Base-by-base conservation (phyloP, 1,140 invertebrate genomes). In the Drosophila tsacasi region DNA sequence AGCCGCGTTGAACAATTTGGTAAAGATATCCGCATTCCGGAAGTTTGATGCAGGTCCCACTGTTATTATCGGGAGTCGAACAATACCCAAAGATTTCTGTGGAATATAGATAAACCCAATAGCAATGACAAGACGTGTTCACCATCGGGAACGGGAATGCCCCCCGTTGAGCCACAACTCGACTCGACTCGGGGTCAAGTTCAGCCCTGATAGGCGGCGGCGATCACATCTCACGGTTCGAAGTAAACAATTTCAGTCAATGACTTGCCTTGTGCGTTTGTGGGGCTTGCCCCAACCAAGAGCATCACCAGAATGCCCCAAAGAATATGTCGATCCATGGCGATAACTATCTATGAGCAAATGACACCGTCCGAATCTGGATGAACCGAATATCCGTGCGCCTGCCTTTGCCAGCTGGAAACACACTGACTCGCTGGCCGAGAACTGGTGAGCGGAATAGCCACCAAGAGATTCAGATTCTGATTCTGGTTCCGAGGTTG, bases 71-170 rank as follows among this genome's bases (percentile, higher is more conserved):
- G 3, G 85, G 85, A 9, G 85, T 90, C 23, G 64, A 76, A 52
- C 85, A 90, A 55, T 76, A 73, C 13, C 85, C 85, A 71, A 74
- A 90, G 64, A 63, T 66, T 52, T 87, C 84, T 87, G 63, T 39
- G 32, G 13, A 19, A 50, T 40, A 49, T 19, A 35, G 37, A 65
- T 50, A 64, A 61, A 60, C 46, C 37, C 35, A n/a, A 37, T 30
- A 49, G 37, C n/a, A 54, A 30, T 75, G 46, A 58, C 12, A 39
- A 69, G 42, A 10, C 42, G 13, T 42, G 46, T 17, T 35, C 13
- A 50, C 39, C 27, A 15, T 35, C 27, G 61, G 54, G 19, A 61
- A 62, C 5, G 49, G 65, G 69, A 63, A 68, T 65, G 42, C 61
- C 68, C 63, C 73, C 35, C 39, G 21, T 15, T n/a, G 64, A 65